phyloP scores from a whole-genome alignment of 2,113 vertebrate genomes.

The Microtus montanus region DNA sequence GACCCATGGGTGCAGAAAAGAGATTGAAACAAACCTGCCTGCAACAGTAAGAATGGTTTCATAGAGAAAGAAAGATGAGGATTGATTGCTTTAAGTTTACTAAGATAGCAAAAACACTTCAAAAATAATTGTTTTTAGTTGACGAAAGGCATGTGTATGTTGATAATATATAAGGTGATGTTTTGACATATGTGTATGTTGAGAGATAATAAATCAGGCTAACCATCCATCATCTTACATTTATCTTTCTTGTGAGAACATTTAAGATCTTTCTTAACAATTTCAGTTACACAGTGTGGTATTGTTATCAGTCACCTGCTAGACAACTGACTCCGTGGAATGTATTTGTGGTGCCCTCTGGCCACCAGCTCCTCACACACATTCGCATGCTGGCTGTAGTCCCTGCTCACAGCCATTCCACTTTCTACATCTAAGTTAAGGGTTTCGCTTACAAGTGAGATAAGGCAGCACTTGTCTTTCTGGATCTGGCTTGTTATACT shows the following conservation, averaged over 20 bases:
- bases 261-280: neutral
- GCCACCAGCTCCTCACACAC: neutral
- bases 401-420: neutral
- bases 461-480: neutral
- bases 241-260: neutral
- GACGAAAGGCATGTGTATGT: neutral
- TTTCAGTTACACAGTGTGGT: neutral
- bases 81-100: neutral
- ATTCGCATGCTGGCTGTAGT: neutral
- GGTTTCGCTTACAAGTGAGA: neutral
- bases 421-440: neutral
- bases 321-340: neutral
- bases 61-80: neutral
- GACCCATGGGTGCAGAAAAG: neutral
- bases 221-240: neutral
- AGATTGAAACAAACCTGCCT: neutral
- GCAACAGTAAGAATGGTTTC: neutral
- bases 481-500: neutral
- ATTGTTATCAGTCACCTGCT: neutral
- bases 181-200: neutral
- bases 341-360: neutral
- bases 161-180: neutral
- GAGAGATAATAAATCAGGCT: neutral
- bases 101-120: neutral
- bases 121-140: neutral